Evolutionary conservation across 1,140 invertebrate genomes (phyloP).

Genomic region (Chironomus striatipennis): DNA sequence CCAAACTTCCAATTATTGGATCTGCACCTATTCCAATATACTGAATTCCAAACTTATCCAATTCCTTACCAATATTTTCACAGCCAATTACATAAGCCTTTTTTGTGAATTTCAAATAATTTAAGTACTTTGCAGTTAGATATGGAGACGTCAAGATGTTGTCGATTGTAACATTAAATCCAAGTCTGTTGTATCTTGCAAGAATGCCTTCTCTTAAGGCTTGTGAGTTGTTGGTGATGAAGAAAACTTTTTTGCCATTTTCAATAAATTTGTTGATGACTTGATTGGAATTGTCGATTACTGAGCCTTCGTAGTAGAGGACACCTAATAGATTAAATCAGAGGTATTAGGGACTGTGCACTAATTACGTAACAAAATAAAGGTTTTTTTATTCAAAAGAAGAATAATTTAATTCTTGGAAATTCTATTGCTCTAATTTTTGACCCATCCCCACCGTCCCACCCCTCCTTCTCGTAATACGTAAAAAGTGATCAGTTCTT

Average conservation of each 20-base stretch:
- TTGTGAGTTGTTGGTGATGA: conserved; percentile 90
- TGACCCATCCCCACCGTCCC: not conserved
- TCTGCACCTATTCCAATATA: conserved; percentile 58
- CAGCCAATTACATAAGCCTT: conserved; percentile 85
- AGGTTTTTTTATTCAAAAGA: too few relatives aligned
- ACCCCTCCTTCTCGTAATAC: too few relatives aligned
- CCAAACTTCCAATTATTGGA: conserved; percentile 32
- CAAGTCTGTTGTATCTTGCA: conserved; percentile 63
- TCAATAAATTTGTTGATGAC: conserved; percentile 56
- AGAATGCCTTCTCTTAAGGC: conserved; percentile 72
- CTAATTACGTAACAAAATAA: not conserved
- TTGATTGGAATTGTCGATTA: not conserved
- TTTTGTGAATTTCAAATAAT: conserved; percentile 60
- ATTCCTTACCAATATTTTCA: conserved; percentile 66
- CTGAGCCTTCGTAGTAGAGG: not conserved
- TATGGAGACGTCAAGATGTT: conserved; percentile 80
- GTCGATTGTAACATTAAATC: conserved; percentile 61
- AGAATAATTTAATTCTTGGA: not conserved
- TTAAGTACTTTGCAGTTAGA: conserved; percentile 72
- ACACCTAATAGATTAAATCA: too few relatives aligned
- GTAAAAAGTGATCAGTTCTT: too few relatives aligned
- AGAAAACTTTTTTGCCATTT: conserved; percentile 79
- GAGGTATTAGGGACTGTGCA: too few relatives aligned
- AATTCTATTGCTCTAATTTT: not conserved
- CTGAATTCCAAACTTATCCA: conserved; percentile 67